phyloP scores from a whole-genome alignment of 1,140 invertebrate species.

The Neelides sp. region DNA sequence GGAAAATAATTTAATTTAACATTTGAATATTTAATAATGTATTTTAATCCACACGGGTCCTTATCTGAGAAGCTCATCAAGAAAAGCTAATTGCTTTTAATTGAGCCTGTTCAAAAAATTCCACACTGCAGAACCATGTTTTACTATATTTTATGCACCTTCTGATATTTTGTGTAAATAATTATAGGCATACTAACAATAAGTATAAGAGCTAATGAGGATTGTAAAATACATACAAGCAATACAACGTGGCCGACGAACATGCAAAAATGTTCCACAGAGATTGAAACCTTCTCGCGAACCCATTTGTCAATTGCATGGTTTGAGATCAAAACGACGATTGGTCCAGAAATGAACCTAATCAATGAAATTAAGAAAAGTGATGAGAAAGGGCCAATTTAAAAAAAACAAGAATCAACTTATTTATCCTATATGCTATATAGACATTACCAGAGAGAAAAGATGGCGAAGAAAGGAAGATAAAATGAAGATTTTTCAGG shows the following conservation, averaged over 20 bases:
- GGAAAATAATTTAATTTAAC: too few relatives aligned
- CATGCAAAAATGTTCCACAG: slow-evolving; percentile 58
- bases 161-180: too few relatives aligned
- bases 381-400: background rate
- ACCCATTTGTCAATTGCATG: slow-evolving; percentile 75
- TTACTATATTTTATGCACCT: too few relatives aligned
- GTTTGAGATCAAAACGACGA: slow-evolving; percentile 67
- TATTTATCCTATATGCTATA: background rate
- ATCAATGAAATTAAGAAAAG: background rate
- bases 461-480: slow-evolving; percentile 63
- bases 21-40: too few relatives aligned
- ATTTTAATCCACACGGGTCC: too few relatives aligned
- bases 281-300: slow-evolving; percentile 73
- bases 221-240: slow-evolving; percentile 42
- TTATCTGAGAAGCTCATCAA: too few relatives aligned
- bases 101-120: too few relatives aligned
- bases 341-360: slow-evolving; percentile 61
- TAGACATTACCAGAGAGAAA: slow-evolving; percentile 56
- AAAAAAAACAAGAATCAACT: slow-evolving; percentile 5
- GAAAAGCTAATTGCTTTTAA: too few relatives aligned
- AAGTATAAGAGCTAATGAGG: background rate
- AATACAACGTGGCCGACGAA: slow-evolving; percentile 68
- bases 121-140: too few relatives aligned
- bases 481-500: slow-evolving; percentile 59
- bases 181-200: too few relatives aligned